phyloP scores from a whole-genome alignment of 1,140 invertebrate species.

The Meloidogyne hapla region DNA sequence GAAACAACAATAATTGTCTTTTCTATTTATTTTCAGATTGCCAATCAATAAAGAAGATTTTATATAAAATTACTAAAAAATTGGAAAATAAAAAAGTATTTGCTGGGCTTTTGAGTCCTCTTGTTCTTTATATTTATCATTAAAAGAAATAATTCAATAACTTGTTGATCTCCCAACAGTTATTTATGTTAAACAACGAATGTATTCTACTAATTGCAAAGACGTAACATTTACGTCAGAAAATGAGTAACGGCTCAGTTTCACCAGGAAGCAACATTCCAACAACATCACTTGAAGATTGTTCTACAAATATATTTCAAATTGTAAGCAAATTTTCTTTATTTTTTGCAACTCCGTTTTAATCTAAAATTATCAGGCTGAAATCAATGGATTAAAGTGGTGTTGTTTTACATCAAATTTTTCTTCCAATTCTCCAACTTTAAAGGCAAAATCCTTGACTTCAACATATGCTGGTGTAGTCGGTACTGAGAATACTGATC shows the following conservation, averaged over 20 bases:
- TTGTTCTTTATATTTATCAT: not conserved
- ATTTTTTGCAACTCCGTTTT: conserved; percentile 19
- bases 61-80: not conserved
- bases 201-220: not conserved
- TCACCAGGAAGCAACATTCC: not conserved
- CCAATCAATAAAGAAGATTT: not conserved
- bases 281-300: conserved; percentile 41
- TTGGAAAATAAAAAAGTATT: not conserved
- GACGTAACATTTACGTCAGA: conserved; percentile 12
- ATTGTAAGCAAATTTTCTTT: conserved; percentile 24
- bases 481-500: conserved; percentile 29
- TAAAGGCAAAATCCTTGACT: too few species aligned
- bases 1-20: not conserved
- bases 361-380: conserved; percentile 38
- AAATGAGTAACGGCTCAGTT: not conserved
- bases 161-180: not conserved
- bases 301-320: conserved; percentile 40
- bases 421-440: conserved; percentile 13
- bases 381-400: conserved; percentile 51
- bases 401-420: conserved; percentile 30
- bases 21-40: not conserved
- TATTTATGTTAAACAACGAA: conserved; percentile 4
- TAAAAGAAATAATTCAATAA: not conserved
- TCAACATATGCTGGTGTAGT: not conserved
- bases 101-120: not conserved